Percentiles rank a stretch among this genome's conserved stretches.
phyloP scores from a whole-genome alignment of 2,113 vertebrate species.

The Microtus ochrogaster region DNA sequence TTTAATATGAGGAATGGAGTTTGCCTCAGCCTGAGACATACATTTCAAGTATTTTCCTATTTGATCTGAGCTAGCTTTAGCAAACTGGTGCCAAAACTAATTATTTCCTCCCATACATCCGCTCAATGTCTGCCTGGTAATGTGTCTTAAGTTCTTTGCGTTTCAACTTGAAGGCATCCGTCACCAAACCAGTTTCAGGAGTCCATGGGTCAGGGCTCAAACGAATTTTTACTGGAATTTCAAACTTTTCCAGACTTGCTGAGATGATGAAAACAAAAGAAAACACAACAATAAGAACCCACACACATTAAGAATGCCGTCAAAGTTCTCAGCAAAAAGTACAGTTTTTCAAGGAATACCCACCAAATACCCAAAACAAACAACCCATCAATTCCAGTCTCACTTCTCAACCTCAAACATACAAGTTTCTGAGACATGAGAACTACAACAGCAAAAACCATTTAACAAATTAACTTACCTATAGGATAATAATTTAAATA shows the following conservation, averaged over 20 bases:
- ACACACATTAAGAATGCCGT: not conserved
- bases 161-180: slow-evolving; percentile 97
- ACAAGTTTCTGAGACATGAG: not conserved
- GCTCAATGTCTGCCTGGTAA: slow-evolving; percentile 94
- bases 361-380: not conserved
- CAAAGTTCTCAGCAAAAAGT: not conserved
- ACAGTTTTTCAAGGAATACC: not conserved
- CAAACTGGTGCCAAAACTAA: slow-evolving; percentile 39
- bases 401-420: not conserved
- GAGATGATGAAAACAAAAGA: slow-evolving; percentile 16
- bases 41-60: slow-evolving; percentile 89
- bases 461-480: not conserved
- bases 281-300: not conserved
- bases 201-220: slow-evolving; percentile 96
- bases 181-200: slow-evolving; percentile 96
- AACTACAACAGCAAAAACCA: not conserved
- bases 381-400: not conserved
- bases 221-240: slow-evolving; percentile 94
- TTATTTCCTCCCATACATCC: slow-evolving; percentile 93
- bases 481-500: not conserved
- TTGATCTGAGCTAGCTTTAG: slow-evolving; percentile 85
- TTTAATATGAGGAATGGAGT: slow-evolving; percentile 79
- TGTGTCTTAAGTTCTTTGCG: slow-evolving; percentile 94
- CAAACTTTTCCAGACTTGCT: slow-evolving; percentile 96
- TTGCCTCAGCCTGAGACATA: slow-evolving; percentile 83